These are phyloP conservation scores for Catostomus latipinnis DNA, from an alignment of 2,797 vertebrate species.

Conservation along the genomic window DNA sequence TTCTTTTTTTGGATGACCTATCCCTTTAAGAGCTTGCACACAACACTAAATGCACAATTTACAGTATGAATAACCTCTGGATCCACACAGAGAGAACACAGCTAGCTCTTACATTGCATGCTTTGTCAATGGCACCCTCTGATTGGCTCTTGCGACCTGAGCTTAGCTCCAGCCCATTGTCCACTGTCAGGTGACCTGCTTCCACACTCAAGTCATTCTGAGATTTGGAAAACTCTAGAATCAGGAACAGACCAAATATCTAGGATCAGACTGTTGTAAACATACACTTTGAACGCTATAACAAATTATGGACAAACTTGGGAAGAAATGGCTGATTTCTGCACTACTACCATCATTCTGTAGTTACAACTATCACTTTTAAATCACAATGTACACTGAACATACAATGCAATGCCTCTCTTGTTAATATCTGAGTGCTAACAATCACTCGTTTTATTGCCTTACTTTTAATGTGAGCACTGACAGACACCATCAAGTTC, in stretches of 20 bases:
- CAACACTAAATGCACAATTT: too few relatives aligned
- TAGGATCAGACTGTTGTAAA: neutral
- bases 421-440: neutral
- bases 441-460: conserved; percentile 44
- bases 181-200: conserved; percentile 70
- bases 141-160: conserved; percentile 82
- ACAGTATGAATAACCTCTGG: too few relatives aligned
- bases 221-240: conserved; percentile 87
- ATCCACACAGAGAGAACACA: neutral
- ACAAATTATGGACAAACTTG: too few relatives aligned
- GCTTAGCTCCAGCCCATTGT: conserved; percentile 44
- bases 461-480: conserved; percentile 88
- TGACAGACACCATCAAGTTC: conserved; percentile 83
- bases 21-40: too few relatives aligned
- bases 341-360: too few relatives aligned
- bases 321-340: too few relatives aligned
- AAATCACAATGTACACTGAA: too few relatives aligned
- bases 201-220: conserved; percentile 86
- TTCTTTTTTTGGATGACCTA: too few relatives aligned
- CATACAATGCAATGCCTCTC: too few relatives aligned
- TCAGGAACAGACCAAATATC: neutral
- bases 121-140: conserved; percentile 84
- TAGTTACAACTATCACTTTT: too few relatives aligned
- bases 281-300: neutral
- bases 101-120: conserved; percentile 70